Base-by-base conservation (phyloP, 2,113 vertebrate species). In the Leucopsar rothschildi region DNA sequence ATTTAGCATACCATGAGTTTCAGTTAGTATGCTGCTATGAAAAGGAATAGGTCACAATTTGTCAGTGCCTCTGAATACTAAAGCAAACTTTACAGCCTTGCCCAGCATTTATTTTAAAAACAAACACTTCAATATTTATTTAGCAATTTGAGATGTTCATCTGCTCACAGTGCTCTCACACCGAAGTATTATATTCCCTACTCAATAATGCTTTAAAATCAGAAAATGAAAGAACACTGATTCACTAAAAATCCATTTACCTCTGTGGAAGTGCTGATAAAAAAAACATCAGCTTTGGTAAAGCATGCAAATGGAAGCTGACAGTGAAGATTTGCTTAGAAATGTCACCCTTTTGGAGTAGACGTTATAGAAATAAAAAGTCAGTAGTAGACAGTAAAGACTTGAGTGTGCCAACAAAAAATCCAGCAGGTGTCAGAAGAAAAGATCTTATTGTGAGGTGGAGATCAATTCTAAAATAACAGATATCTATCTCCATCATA, bases 401-500 rank as follows among this genome's bases (percentile, higher is more conserved):
- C 61, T 61, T 42, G 25, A 93, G 64, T 57, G 21, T 71, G 72
- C 45, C 9, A 4, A 77, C 79, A 93, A 86, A 95, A 93, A 88
- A 71, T 57, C n/a, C 57, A 68, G 50, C 50, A 91, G 42, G 57
- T 92, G 92, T 81, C 92, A 93, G 61, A 93, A 86, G 52, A 55
- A 90, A 94, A 88, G 76, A 92, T 89, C 88, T 88, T 64, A 78
- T 53, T 92, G 44, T 86, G 57, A 24, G 80, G 40, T 79, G 40
- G 23, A 94, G 82, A 93, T 95, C 94, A 96, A 65, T 93, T 93
- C 95, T 97, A 94, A 93, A 97, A 96, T 95, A 96, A 95, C 92
- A 96, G 92, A 93, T 96, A 96, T 97, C 94, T 96, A 83, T 96
- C 94, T 96, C 86, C 73, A 95, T 95, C 88, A 96, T 92, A 95